Conservation (phyloP, 2,113 vertebrate species). For the Lethenteron reissneri region DNA sequence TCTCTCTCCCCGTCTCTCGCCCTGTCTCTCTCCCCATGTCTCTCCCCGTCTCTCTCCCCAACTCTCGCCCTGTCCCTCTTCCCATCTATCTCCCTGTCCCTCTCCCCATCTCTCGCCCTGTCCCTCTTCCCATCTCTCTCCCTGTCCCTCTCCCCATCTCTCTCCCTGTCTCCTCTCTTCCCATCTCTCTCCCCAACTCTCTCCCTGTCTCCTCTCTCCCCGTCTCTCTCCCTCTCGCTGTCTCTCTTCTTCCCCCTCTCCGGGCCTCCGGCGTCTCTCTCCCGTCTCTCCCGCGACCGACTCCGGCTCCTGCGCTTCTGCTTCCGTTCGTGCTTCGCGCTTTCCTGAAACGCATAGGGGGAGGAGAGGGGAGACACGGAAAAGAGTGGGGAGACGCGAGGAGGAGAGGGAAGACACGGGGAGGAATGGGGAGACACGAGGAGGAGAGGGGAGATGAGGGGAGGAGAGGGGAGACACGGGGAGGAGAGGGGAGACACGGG, state of each 20-base stretch:
- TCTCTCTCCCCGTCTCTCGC: too few relatives aligned
- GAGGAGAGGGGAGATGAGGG: too few relatives aligned
- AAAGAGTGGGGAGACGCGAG: background rate
- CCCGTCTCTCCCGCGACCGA: conserved; percentile 21
- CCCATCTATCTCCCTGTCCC: too few relatives aligned
- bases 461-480: too few relatives aligned
- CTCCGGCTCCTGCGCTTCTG: conserved; percentile 28
- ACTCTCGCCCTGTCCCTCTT: too few relatives aligned
- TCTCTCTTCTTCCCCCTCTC: conserved; percentile 13
- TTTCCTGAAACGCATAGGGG: conserved; percentile 26
- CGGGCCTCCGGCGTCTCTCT: conserved; percentile 26
- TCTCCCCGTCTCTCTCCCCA: too few relatives aligned
- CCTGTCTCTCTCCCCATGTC: too few relatives aligned
- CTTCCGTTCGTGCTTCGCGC: conserved; percentile 29
- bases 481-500: too few relatives aligned
- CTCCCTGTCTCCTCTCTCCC: conserved; percentile 27
- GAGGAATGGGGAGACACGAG: too few relatives aligned
- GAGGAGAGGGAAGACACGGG: conserved; percentile 14
- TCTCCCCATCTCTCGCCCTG: too few relatives aligned
- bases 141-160: too few relatives aligned
- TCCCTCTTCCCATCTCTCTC: too few relatives aligned
- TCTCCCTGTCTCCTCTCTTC: conserved; percentile 9
- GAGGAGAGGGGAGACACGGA: conserved; percentile 19
- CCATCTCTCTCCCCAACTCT: conserved; percentile 7
- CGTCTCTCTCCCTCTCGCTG: background rate